These are phyloP conservation scores for Mycteria americana DNA, from an alignment of 2,797 vertebrate species.

Conservation along the genomic window DNA sequence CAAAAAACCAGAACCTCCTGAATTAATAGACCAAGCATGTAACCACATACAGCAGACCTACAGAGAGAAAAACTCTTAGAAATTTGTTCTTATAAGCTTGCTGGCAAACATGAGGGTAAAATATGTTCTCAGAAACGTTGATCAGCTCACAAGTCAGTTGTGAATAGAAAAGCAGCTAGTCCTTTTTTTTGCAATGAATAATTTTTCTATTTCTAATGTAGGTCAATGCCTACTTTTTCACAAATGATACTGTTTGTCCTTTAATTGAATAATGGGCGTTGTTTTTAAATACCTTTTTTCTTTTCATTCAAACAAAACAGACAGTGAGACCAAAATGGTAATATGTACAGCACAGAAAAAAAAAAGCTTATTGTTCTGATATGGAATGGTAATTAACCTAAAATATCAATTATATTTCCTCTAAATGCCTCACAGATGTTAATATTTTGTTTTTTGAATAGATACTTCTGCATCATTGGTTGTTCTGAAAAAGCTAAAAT, in stretches of 20 bases:
- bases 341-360: background rate
- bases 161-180: background rate
- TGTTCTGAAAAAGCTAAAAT: conserved; percentile 4
- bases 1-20: background rate
- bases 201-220: background rate
- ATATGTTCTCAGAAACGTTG: background rate
- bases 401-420: conserved; percentile 18
- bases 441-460: background rate
- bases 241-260: background rate
- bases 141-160: background rate
- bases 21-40: background rate
- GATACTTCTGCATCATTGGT: background rate
- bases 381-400: background rate
- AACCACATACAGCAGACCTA: background rate
- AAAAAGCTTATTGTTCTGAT: background rate
- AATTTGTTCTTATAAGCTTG: background rate
- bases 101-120: conserved; percentile 3
- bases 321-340: background rate
- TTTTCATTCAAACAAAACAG: background rate
- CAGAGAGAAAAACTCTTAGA: background rate
- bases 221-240: background rate
- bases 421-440: conserved; percentile 25
- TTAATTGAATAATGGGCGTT: background rate
- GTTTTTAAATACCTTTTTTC: background rate
- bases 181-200: background rate